Evolutionary conservation across 2,888 invertebrate species (phyloP).

Genomic region (Patella caerulea): DNA sequence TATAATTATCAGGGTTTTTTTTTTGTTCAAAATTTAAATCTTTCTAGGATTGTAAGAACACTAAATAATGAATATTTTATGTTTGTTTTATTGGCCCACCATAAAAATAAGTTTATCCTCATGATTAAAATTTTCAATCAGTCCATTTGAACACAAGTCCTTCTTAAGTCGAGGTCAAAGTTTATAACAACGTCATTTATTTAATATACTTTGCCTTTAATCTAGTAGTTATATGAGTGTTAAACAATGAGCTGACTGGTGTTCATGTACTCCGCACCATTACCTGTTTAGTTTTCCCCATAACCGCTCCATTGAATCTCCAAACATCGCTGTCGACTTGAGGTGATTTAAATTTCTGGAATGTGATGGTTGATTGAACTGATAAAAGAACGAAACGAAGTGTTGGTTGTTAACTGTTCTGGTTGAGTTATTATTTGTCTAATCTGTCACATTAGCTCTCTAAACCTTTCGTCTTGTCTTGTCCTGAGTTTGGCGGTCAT

Average conservation of each 20-base stretch:
- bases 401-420: conserved; percentile 9
- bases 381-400: conserved; percentile 6
- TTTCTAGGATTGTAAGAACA: too few relatives aligned
- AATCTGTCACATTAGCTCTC: too few relatives aligned
- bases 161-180: neutral
- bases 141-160: too few relatives aligned
- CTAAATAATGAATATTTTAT: too few relatives aligned
- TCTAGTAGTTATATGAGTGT: conserved; percentile 2
- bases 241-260: neutral
- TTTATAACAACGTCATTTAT: neutral
- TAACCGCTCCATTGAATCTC: neutral
- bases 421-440: neutral
- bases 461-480: too few relatives aligned
- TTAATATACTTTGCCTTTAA: conserved; percentile 3
- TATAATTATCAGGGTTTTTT: too few relatives aligned
- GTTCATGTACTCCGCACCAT: conserved; percentile 6
- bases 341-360: conserved; percentile 8
- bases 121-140: too few relatives aligned
- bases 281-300: neutral
- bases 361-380: conserved; percentile 7
- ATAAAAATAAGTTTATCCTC: too few relatives aligned
- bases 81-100: too few relatives aligned
- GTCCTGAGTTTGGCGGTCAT: too few relatives aligned
- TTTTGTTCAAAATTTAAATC: too few relatives aligned
- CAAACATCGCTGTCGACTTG: neutral